phyloP scores from a whole-genome alignment of 2,888 invertebrate genomes.

The Bruchidius siliquastri region DNA sequence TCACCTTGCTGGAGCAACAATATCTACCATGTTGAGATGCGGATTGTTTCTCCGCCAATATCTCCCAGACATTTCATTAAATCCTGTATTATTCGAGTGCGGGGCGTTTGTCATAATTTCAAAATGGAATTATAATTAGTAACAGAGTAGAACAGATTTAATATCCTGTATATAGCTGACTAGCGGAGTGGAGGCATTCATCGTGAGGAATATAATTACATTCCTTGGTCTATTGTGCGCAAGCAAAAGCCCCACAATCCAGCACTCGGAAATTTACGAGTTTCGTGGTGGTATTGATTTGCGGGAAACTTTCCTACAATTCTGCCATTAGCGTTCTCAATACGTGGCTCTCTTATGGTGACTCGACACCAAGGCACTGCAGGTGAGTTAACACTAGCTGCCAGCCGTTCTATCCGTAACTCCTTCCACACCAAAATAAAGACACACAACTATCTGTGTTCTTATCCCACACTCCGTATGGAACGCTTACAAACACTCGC shows the following conservation, averaged over 20 bases:
- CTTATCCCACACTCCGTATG: too few species aligned
- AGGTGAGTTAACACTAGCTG: too few species aligned
- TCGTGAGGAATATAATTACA: not conserved
- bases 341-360: not conserved
- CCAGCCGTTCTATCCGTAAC: too few species aligned
- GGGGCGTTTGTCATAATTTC: not conserved
- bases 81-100: not conserved
- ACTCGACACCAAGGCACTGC: too few species aligned
- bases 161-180: not conserved
- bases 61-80: not conserved
- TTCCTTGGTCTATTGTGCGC: not conserved
- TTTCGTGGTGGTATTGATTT: not conserved
- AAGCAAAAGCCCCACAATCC: not conserved
- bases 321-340: not conserved
- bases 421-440: too few species aligned
- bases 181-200: not conserved
- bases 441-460: too few species aligned
- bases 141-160: not conserved
- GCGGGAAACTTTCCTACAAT: not conserved
- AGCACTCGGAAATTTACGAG: not conserved
- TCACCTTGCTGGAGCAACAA: not conserved
- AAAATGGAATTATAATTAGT: not conserved
- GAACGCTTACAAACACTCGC: too few species aligned
- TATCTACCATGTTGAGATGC: not conserved
- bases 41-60: not conserved